Evolutionary conservation across 2,113 vertebrate genomes (phyloP).

Genomic region (Microcebus murinus): DNA sequence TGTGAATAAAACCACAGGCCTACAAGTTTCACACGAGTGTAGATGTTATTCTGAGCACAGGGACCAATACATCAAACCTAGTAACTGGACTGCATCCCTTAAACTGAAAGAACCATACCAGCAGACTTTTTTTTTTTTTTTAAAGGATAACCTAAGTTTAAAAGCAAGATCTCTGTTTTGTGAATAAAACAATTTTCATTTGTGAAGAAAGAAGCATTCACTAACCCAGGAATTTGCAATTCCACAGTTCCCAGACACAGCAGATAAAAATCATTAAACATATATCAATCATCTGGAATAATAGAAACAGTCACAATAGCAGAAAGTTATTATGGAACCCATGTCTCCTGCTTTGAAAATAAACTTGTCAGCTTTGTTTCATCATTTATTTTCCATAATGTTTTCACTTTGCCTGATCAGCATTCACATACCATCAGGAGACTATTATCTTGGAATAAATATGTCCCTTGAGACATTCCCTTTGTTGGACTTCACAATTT

Average conservation of each 20-base stretch:
- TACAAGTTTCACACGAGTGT: background rate
- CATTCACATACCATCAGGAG: slow-evolving; percentile 59
- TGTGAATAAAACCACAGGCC: background rate
- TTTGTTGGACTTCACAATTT: slow-evolving; percentile 22
- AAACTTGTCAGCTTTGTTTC: slow-evolving; percentile 47
- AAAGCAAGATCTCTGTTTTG: background rate
- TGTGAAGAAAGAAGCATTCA: slow-evolving; percentile 25
- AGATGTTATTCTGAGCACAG: background rate
- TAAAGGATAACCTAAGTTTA: background rate
- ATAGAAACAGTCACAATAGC: slow-evolving; percentile 41
- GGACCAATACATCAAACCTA: background rate
- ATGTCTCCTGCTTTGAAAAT: slow-evolving; percentile 66
- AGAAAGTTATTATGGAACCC: slow-evolving; percentile 53
- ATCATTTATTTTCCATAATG: slow-evolving; percentile 65
- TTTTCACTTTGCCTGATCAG: slow-evolving; percentile 19
- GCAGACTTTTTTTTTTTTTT: slow-evolving; percentile 7
- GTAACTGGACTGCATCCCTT: background rate
- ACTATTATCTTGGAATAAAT: slow-evolving; percentile 61
- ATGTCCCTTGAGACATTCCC: background rate
- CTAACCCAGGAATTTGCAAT: background rate
- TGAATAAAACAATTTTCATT: background rate
- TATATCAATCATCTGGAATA: background rate
- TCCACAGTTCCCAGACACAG: background rate
- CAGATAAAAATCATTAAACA: slow-evolving; percentile 55
- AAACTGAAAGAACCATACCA: background rate